A percentile compares a stretch with the other conserved stretches of the same genome.
Evolutionary conservation across 2,888 invertebrate genomes (phyloP).

Genomic region (Drosophila testacea): DNA sequence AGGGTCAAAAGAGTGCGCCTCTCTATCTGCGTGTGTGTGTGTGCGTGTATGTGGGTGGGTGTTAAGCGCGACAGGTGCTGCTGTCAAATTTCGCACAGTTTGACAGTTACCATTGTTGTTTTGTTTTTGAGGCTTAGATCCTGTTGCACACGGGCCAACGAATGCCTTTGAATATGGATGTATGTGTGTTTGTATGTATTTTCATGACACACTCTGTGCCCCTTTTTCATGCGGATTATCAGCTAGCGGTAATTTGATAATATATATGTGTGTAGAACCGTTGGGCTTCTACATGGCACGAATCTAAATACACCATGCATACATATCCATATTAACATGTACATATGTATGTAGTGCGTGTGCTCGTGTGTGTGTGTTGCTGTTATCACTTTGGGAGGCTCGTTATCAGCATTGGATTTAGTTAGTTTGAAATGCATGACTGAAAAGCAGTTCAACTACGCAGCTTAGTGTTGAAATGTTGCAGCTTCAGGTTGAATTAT

Average conservation of each 20-base stretch:
- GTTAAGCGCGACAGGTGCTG: constrained; percentile 40
- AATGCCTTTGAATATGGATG: neutral
- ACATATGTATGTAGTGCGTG: neutral
- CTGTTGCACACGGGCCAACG: constrained; percentile 17
- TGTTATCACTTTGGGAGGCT: constrained; percentile 35
- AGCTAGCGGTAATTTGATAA: constrained; percentile 53
- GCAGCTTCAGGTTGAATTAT: constrained; percentile 5
- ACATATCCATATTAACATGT: neutral
- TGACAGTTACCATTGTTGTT: neutral
- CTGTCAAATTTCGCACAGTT: constrained; percentile 36
- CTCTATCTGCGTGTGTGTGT: neutral
- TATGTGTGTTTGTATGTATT: neutral
- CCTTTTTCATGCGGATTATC: constrained; percentile 35
- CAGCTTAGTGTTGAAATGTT: constrained; percentile 7
- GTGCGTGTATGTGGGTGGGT: neutral
- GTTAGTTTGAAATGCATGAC: constrained; percentile 25
- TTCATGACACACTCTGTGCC: neutral
- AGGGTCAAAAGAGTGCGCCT: neutral
- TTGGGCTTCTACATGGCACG: constrained; percentile 28
- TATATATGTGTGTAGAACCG: constrained; percentile 20
- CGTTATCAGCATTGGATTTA: constrained; percentile 43
- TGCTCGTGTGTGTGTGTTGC: neutral
- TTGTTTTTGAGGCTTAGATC: neutral
- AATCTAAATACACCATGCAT: constrained; percentile 17
- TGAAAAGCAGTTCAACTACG: constrained; percentile 19